Percentiles rank a stretch among this genome's conserved stretches.
Evolutionary conservation across 2,888 invertebrate genomes (phyloP).

Genomic region (Hipparchia sbordonii): DNA sequence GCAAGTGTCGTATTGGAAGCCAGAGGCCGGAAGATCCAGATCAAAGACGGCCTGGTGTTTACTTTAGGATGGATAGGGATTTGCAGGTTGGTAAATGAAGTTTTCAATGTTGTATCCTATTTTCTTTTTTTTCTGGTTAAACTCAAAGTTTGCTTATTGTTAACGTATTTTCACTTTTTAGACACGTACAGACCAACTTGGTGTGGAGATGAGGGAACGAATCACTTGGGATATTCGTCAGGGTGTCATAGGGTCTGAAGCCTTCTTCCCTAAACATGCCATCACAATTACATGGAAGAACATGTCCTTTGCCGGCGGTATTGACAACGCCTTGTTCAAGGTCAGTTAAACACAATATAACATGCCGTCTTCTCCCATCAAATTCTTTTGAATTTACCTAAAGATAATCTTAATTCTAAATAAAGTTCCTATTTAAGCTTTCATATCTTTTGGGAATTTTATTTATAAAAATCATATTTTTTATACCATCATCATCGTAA

Average conservation of each 20-base stretch:
- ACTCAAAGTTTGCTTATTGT: not conserved
- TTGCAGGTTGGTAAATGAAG: slow-evolving; percentile 59
- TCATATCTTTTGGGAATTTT: too few species aligned
- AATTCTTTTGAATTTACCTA: not conserved
- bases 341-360: slow-evolving; percentile 69
- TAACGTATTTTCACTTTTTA: slow-evolving; percentile 40
- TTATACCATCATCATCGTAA: too few species aligned
- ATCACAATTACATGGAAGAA: slow-evolving; percentile 98
- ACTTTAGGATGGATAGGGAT: slow-evolving; percentile 86
- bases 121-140: not conserved
- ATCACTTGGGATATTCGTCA: slow-evolving; percentile 94
- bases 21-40: slow-evolving; percentile 88
- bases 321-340: slow-evolving; percentile 88
- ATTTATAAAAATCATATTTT: too few species aligned
- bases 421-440: too few species aligned
- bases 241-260: slow-evolving; percentile 95
- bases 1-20: slow-evolving; percentile 92
- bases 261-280: slow-evolving; percentile 95
- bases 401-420: too few species aligned
- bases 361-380: not conserved
- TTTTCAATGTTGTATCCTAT: not conserved
- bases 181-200: slow-evolving; percentile 91
- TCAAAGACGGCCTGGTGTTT: slow-evolving; percentile 90
- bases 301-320: slow-evolving; percentile 95
- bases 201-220: slow-evolving; percentile 93